These are phyloP conservation scores for Cataglyphis hispanica DNA, from an alignment of 1,140 invertebrate species.

Conservation along the genomic window DNA sequence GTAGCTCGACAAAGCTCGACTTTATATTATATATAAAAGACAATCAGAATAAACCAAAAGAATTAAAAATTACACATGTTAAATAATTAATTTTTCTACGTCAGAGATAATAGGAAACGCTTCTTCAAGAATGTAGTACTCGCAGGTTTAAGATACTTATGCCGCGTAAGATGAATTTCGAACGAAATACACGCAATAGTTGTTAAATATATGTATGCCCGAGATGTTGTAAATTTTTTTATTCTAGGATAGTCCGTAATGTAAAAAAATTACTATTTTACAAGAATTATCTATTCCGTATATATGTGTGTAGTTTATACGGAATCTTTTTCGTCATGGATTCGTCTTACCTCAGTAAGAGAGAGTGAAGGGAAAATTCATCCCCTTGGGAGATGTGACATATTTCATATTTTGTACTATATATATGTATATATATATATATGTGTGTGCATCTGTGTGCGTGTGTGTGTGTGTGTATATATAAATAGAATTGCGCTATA, in stretches of 20 bases:
- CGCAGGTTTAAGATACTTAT: neutral
- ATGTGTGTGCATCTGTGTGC: neutral
- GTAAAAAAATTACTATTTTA: conserved; percentile 31
- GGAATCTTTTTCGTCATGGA: conserved; percentile 26
- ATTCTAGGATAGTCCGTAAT: conserved; percentile 6
- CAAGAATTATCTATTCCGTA: conserved; percentile 28
- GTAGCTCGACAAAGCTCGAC: neutral
- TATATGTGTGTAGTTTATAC: conserved; percentile 3
- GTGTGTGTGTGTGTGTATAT: neutral
- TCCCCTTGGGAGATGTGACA: conserved; percentile 31
- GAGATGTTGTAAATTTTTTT: conserved; percentile 14
- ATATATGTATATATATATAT: neutral
- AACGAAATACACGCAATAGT: conserved; percentile 21
- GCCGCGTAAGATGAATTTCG: conserved; percentile 11
- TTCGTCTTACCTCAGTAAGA: neutral
- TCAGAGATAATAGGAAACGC: neutral
- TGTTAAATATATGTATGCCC: neutral
- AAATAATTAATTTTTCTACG: conserved; percentile 12
- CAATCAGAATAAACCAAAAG: neutral
- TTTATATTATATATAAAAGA: conserved; percentile 2
- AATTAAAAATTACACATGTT: neutral
- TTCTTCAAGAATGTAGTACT: neutral
- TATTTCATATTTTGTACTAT: conserved; percentile 42
- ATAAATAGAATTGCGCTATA: conserved; percentile 42
- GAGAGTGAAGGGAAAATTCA: neutral